These are phyloP conservation scores for Dysdera silvatica DNA, from an alignment of 1,140 invertebrate species.

Conservation along the genomic window DNA sequence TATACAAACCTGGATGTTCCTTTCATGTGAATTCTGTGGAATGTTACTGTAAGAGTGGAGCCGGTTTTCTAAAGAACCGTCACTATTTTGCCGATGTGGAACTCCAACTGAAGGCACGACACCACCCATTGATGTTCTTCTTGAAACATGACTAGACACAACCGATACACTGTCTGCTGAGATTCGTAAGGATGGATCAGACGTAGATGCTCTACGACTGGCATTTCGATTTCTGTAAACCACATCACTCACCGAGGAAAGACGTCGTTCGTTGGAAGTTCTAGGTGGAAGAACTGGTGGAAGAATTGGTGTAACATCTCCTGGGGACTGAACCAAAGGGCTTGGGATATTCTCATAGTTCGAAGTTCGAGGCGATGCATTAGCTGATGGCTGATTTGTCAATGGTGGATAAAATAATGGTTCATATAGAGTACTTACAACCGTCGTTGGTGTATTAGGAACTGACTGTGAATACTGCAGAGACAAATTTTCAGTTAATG, in stretches of 20 bases:
- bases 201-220: constrained; percentile 4
- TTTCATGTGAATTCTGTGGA: too few species aligned
- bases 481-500: neutral
- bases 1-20: too few species aligned
- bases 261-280: neutral
- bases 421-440: constrained; percentile 14
- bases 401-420: constrained; percentile 17
- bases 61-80: too few species aligned
- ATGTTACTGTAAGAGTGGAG: too few species aligned
- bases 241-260: too few species aligned
- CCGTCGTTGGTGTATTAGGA: constrained; percentile 4
- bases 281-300: constrained; percentile 19
- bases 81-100: too few species aligned
- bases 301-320: neutral
- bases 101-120: too few species aligned
- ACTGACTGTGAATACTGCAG: constrained; percentile 1
- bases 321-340: too few species aligned
- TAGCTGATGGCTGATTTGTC: neutral
- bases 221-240: neutral
- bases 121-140: too few species aligned
- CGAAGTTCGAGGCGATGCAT: constrained; percentile 16
- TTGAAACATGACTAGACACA: too few species aligned
- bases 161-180: neutral
- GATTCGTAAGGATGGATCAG: constrained; percentile 21
- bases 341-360: constrained; percentile 24